A percentile compares a stretch with the other conserved stretches of the same genome.
These are phyloP conservation scores for Hydractinia symbiolongicarpus DNA, from an alignment of 30 jellyfish, hydroid and myxozoan genomes.

Conservation along the genomic window DNA sequence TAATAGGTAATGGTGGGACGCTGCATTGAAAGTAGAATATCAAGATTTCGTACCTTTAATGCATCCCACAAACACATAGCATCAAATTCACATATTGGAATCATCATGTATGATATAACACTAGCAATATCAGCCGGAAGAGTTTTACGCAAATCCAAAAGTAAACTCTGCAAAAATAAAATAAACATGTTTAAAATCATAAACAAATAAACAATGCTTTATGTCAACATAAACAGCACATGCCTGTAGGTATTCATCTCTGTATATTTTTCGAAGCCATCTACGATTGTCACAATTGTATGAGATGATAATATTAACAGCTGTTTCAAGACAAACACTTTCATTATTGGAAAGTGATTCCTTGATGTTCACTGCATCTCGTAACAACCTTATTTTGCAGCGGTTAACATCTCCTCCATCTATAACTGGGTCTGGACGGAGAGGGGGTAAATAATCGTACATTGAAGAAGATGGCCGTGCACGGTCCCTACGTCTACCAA, in stretches of 20 bases:
- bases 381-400: conserved; percentile 48
- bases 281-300: conserved; percentile 65
- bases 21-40: background rate
- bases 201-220: background rate
- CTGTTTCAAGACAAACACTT: conserved; percentile 55
- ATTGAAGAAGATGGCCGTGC: conserved; percentile 79
- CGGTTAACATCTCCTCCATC: conserved; percentile 56
- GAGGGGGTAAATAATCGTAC: conserved; percentile 67
- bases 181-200: background rate
- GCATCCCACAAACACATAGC: conserved; percentile 93
- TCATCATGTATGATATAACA: conserved; percentile 85
- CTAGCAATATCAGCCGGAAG: conserved; percentile 91
- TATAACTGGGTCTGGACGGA: conserved; percentile 36
- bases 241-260: conserved; percentile 83
- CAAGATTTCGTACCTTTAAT: conserved; percentile 49
- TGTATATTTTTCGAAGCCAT: conserved; percentile 77
- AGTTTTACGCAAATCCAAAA: conserved; percentile 46
- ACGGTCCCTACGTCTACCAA: conserved; percentile 72
- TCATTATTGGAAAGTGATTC: conserved; percentile 57
- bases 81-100: conserved; percentile 85
- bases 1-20: background rate
- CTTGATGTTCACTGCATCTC: conserved; percentile 49
- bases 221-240: background rate
- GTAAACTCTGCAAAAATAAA: conserved; percentile 46
- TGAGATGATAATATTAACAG: conserved; percentile 59